Percentiles rank a stretch among this genome's conserved stretches.
Conservation (phyloP, 2,797 vertebrate genomes). For the Erpetoichthys calabaricus region DNA sequence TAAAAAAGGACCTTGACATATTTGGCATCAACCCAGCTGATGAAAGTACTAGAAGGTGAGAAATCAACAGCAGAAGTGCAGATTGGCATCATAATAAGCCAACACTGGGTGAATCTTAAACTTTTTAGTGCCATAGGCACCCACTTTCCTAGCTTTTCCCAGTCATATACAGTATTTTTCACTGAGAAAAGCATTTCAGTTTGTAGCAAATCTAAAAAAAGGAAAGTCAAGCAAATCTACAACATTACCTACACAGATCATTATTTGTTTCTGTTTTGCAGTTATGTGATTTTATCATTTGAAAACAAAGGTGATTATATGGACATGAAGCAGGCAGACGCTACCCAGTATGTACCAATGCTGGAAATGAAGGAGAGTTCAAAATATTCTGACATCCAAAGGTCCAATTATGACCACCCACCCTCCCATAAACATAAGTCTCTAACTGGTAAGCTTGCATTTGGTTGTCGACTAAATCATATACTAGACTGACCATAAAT, state of each 20-base stretch:
- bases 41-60: slow-evolving; percentile 87
- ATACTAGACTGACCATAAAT: neutral
- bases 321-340: slow-evolving; percentile 96
- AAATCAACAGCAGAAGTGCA: too few species aligned
- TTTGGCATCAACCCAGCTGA: slow-evolving; percentile 87
- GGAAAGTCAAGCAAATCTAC: too few species aligned
- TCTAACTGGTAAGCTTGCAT: slow-evolving; percentile 40
- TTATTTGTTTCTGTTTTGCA: slow-evolving; percentile 25
- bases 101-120: too few species aligned
- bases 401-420: slow-evolving; percentile 79
- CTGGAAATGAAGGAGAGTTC: slow-evolving; percentile 78
- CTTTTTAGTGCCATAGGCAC: too few species aligned
- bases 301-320: slow-evolving; percentile 93
- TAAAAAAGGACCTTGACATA: slow-evolving; percentile 87
- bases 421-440: slow-evolving; percentile 74
- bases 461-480: neutral
- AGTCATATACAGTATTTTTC: too few species aligned
- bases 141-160: too few species aligned
- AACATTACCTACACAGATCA: too few species aligned
- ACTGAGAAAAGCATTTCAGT: too few species aligned
- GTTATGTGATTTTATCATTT: slow-evolving; percentile 94
- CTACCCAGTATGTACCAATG: slow-evolving; percentile 94
- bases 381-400: slow-evolving; percentile 82
- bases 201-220: too few species aligned
- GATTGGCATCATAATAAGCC: too few species aligned